These are phyloP conservation scores for Venusia cambrica DNA, from an alignment of 2,888 invertebrate species.

Conservation along the genomic window DNA sequence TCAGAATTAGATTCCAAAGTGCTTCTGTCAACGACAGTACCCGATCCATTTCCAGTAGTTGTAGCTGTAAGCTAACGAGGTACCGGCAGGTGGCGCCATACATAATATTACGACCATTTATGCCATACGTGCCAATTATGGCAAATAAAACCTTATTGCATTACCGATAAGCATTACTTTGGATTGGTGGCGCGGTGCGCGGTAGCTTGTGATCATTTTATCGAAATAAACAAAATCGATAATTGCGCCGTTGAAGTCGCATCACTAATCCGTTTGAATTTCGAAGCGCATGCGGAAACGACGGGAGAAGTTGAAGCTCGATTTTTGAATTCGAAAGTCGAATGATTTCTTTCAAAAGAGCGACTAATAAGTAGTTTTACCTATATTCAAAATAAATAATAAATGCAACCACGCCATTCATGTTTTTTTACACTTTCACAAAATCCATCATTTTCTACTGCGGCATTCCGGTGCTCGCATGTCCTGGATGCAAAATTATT, in stretches of 20 bases:
- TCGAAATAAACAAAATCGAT: too few species aligned
- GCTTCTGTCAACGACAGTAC: slow-evolving; percentile 26
- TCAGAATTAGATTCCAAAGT: slow-evolving; percentile 5
- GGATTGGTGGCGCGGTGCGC: background rate
- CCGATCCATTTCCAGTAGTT: slow-evolving; percentile 40
- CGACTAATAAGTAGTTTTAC: too few species aligned
- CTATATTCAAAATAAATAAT: too few species aligned
- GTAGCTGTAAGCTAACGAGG: slow-evolving; percentile 45
- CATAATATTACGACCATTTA: slow-evolving; percentile 29
- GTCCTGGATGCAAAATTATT: too few species aligned
- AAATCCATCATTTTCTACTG: too few species aligned
- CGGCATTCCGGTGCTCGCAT: too few species aligned
- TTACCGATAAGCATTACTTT: slow-evolving; percentile 2
- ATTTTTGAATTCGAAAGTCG: slow-evolving; percentile 6
- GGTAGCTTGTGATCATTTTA: slow-evolving; percentile 18
- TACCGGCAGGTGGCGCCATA: slow-evolving; percentile 47
- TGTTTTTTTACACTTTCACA: too few species aligned
- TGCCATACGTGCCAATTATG: slow-evolving; percentile 17
- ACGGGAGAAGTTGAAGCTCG: slow-evolving; percentile 1
- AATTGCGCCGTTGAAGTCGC: slow-evolving; percentile 16
- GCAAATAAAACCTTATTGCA: slow-evolving; percentile 18
- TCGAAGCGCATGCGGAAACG: slow-evolving; percentile 11
- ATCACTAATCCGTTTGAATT: slow-evolving; percentile 21
- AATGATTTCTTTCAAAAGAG: too few species aligned
- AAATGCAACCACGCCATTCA: too few species aligned